Conservation (phyloP, 2,797 vertebrate genomes). For the Leucoraja ocellata region DNA sequence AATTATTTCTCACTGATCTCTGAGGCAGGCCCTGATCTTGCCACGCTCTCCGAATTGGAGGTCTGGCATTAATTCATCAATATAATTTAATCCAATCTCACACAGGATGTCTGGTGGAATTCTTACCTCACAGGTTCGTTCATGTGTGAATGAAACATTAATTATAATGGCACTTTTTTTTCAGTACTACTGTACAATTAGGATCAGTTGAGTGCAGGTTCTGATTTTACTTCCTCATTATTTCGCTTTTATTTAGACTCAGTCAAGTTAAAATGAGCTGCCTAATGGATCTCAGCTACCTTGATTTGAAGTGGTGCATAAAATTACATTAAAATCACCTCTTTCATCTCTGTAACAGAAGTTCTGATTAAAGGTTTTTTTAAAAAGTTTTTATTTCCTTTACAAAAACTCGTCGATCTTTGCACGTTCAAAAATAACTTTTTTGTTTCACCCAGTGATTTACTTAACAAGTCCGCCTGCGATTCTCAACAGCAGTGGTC, state of each 20-base stretch:
- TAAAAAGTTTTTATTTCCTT: not conserved
- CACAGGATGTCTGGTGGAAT: not conserved
- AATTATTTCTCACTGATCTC: not conserved
- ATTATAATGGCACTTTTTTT: constrained; percentile 17
- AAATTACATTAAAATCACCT: constrained; percentile 25
- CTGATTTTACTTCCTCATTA: constrained; percentile 35
- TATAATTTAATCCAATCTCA: not conserved
- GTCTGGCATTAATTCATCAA: not conserved
- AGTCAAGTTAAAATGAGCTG: constrained; percentile 31
- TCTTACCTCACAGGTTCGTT: not conserved
- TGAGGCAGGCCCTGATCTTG: too few relatives aligned
- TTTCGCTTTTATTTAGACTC: constrained; percentile 35
- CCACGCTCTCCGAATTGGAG: not conserved
- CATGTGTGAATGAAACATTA: constrained; percentile 25
- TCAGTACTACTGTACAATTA: constrained; percentile 24
- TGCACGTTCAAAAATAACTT: not conserved
- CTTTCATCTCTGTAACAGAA: not conserved
- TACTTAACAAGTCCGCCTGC: not conserved
- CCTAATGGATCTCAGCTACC: not conserved
- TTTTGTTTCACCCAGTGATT: not conserved
- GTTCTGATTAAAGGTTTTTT: not conserved
- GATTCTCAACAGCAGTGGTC: too few relatives aligned
- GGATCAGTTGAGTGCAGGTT: constrained; percentile 23
- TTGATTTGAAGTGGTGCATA: constrained; percentile 28
- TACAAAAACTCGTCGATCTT: not conserved